Conservation (phyloP, 2,113 vertebrate species). For the Bubalus kerabau region DNA sequence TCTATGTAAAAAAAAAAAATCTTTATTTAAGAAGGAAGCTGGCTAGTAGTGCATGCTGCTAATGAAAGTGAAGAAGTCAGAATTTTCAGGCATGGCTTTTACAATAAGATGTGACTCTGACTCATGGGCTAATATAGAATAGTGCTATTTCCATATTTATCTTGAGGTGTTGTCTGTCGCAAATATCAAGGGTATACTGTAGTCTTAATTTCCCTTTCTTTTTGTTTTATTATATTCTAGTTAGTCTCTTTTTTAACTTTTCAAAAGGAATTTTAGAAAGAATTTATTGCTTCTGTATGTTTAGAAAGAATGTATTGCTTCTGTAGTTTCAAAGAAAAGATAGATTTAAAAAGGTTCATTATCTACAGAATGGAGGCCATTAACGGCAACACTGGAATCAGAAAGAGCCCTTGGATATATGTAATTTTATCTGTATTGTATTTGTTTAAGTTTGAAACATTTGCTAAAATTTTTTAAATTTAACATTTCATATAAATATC, state of each 20-base stretch:
- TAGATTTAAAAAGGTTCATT: background rate
- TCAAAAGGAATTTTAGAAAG: background rate
- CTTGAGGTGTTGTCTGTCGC: background rate
- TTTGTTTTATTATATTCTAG: background rate
- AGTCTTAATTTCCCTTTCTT: background rate
- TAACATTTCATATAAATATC: background rate
- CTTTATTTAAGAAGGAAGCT: background rate
- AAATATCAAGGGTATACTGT: background rate
- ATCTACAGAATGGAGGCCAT: background rate
- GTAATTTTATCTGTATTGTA: background rate
- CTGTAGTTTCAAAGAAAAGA: conserved; percentile 12
- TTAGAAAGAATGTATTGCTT: background rate
- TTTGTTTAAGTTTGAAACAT: conserved; percentile 13
- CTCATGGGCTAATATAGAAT: background rate
- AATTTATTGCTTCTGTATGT: background rate
- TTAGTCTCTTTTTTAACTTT: conserved; percentile 16
- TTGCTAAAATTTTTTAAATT: background rate
- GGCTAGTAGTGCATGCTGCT: background rate
- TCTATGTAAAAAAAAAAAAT: background rate
- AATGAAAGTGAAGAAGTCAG: background rate
- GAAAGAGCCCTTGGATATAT: background rate
- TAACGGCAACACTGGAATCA: background rate
- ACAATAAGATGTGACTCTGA: background rate
- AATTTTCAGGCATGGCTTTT: background rate
- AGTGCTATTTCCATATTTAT: background rate